Percentiles rank a stretch among this genome's conserved stretches.
Conservation (phyloP, 2,888 invertebrate genomes). For the Deroplatys truncata region DNA sequence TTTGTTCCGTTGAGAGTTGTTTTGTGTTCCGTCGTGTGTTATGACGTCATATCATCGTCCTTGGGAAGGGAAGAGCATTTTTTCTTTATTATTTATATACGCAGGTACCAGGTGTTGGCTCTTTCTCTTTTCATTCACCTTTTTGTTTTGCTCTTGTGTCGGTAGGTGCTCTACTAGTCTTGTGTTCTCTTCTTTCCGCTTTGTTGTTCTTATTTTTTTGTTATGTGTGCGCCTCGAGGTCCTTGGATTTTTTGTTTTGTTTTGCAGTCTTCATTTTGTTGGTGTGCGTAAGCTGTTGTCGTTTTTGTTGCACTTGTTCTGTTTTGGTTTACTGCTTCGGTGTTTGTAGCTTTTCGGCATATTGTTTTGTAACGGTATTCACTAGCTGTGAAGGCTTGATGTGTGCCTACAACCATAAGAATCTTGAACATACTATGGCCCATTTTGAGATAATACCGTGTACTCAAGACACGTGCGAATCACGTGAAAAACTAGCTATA, state of each 20-base stretch:
- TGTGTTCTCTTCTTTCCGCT: neutral
- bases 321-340: too few relatives aligned
- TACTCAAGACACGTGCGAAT: too few relatives aligned
- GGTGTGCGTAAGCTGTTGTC: neutral
- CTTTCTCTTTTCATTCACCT: neutral
- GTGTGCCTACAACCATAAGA: too few relatives aligned
- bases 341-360: neutral
- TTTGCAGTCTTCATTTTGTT: neutral
- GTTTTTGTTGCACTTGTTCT: neutral
- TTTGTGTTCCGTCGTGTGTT: neutral
- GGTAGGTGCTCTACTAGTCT: neutral
- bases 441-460: too few relatives aligned
- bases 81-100: neutral
- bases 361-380: too few relatives aligned
- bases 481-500: too few relatives aligned
- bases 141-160: neutral
- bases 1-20: neutral
- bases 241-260: neutral
- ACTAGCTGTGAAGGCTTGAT: too few relatives aligned
- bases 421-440: too few relatives aligned
- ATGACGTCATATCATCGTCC: neutral
- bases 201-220: neutral
- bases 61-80: neutral
- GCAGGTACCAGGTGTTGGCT: neutral
- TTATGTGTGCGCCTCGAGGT: neutral